Evolutionary conservation across 2,797 vertebrate species (phyloP).

Genomic region (Liasis olivaceus): DNA sequence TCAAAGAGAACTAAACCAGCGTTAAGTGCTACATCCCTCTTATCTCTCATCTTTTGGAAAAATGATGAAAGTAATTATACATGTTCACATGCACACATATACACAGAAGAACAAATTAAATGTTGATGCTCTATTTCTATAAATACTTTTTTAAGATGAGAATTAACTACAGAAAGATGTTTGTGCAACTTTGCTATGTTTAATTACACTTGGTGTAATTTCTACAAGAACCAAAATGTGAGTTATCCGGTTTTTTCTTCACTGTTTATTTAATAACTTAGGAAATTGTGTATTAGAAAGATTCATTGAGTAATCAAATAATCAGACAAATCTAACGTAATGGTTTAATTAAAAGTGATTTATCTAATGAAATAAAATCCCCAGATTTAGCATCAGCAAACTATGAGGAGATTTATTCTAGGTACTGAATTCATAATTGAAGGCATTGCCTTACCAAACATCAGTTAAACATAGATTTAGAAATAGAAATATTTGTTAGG

Average conservation of each 20-base stretch:
- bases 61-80: not conserved
- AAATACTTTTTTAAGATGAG: not conserved
- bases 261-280: not conserved
- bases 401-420: conserved; percentile 3
- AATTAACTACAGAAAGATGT: not conserved
- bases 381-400: not conserved
- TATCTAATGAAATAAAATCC: not conserved
- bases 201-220: not conserved
- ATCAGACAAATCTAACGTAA: not conserved
- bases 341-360: not conserved
- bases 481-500: not conserved
- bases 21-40: not conserved
- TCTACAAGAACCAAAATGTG: not conserved
- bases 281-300: not conserved
- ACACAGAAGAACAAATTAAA: not conserved
- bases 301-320: conserved; percentile 3
- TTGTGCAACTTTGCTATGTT: not conserved
- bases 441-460: not conserved
- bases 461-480: not conserved
- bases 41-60: not conserved
- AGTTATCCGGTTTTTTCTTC: not conserved
- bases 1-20: not conserved
- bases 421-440: not conserved
- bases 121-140: not conserved
- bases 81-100: not conserved